These are phyloP conservation scores for Lobophora halterata DNA, from an alignment of 2,888 invertebrate species.

Conservation along the genomic window DNA sequence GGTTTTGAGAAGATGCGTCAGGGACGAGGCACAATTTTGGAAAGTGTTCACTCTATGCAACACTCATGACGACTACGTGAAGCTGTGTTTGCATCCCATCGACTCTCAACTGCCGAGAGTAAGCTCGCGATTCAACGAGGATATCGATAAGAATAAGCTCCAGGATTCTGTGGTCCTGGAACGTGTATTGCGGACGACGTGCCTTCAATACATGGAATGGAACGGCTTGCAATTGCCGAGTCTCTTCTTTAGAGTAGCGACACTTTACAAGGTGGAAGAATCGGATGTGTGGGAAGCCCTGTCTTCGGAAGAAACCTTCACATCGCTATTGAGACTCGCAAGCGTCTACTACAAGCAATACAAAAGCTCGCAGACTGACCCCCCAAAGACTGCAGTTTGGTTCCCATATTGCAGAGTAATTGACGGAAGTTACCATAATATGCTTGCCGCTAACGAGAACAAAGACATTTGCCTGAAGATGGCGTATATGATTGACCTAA, in stretches of 20 bases:
- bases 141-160: not conserved
- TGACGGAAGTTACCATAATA: constrained; percentile 7
- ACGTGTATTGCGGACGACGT: constrained; percentile 15
- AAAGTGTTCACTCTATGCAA: constrained; percentile 1
- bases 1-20: constrained; percentile 15
- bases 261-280: constrained; percentile 18
- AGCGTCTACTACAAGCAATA: constrained; percentile 16
- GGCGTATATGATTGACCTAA: constrained; percentile 23
- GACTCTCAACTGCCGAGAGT: constrained; percentile 12
- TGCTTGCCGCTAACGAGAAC: constrained; percentile 13
- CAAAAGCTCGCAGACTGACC: constrained; percentile 6
- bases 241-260: constrained; percentile 21
- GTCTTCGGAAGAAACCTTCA: not conserved
- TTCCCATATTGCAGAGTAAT: constrained; percentile 22
- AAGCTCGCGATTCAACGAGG: not conserved
- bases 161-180: constrained; percentile 5
- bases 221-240: constrained; percentile 21
- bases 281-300: constrained; percentile 17
- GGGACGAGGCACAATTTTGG: constrained; percentile 6
- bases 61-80: constrained; percentile 21
- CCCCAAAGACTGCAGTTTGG: constrained; percentile 12
- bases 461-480: constrained; percentile 9
- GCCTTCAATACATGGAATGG: constrained; percentile 24
- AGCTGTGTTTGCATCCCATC: constrained; percentile 20
- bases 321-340: constrained; percentile 9